Base-by-base conservation (phyloP, 1,140 invertebrate genomes). In the Drosophila nebulosa region DNA sequence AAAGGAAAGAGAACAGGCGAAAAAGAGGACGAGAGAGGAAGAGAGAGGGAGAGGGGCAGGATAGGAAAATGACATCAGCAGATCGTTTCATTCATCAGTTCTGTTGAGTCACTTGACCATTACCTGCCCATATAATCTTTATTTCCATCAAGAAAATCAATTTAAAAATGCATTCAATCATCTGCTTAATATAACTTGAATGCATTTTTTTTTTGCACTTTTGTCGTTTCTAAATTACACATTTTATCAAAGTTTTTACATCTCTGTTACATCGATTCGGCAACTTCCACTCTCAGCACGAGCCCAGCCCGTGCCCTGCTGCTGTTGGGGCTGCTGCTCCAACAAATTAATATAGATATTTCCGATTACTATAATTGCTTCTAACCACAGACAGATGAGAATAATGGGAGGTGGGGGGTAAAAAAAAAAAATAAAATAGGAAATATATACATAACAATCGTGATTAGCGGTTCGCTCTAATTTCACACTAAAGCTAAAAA, bases 401-500 rank as follows among this genome's bases (percentile, higher is more conserved):
- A 16, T n/a, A n/a, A n/a, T n/a, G n/a, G n/a, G n/a, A n/a, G n/a
- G n/a, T n/a, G n/a, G n/a, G n/a, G n/a, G n/a, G n/a, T n/a, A n/a
- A n/a, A n/a, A n/a, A n/a, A n/a, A 18, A 22, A 60, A 22, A 57
- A 35, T 12, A 39, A 39, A 39, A 39, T 4, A 14, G 4, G 4
- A 6, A 39, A 14, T 39, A 46, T 46, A 46, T 21, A 21, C 39
- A 46, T 46, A 46, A 18, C 16, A 46, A 46, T 46, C 39, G 16
- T 46, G 7, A 60, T 39, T 66, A n/a, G 30, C 32, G 52, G 52
- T 27, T 62, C 56, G 12, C 16, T 36, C 46, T 63, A 57, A 76
- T 69, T 84, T 84, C 76, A 79, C 76, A 79, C 80, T 64, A 63
- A 3, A 53, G 39, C 42, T 61, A 74, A 83, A 83, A 78, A 83